Evolutionary conservation across 2,797 vertebrate genomes (phyloP).

Genomic region (Gymnopithys bicolor): DNA sequence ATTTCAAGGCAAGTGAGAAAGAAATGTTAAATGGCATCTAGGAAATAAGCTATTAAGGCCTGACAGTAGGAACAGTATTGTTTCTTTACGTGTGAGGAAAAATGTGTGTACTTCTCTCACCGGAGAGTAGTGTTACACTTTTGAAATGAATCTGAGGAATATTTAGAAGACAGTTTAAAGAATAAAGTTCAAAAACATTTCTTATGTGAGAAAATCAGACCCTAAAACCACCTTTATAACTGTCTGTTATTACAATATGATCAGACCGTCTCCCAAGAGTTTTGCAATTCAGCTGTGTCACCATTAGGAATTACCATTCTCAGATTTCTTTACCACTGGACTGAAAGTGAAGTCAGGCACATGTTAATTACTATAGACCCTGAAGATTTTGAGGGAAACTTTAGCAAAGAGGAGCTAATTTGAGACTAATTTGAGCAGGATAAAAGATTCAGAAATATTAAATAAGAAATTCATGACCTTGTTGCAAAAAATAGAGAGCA

Average conservation of each 20-base stretch:
- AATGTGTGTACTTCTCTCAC: not conserved
- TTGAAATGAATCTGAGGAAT: not conserved
- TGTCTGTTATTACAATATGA: rapidly evolving
- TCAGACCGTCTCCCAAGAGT: not conserved
- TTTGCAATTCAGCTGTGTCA: not conserved
- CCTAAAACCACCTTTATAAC: not conserved
- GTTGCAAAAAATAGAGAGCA: not conserved
- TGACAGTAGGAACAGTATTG: not conserved
- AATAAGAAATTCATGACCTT: not conserved
- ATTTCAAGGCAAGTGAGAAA: not conserved
- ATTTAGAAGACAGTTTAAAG: not conserved
- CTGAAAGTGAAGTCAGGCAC: not conserved
- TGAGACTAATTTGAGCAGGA: not conserved
- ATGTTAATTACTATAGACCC: not conserved
- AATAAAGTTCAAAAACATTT: not conserved
- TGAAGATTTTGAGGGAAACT: not conserved
- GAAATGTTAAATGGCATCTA: not conserved
- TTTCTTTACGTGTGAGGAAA: not conserved
- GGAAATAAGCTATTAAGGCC: not conserved
- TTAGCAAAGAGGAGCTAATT: not conserved
- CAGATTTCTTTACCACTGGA: not conserved
- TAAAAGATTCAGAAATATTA: not conserved
- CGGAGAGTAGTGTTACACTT: not conserved
- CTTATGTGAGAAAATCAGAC: not conserved
- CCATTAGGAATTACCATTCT: not conserved